These are phyloP conservation scores for Leucophenga varia DNA, from an alignment of 1,140 invertebrate genomes.

Conservation along the genomic window DNA sequence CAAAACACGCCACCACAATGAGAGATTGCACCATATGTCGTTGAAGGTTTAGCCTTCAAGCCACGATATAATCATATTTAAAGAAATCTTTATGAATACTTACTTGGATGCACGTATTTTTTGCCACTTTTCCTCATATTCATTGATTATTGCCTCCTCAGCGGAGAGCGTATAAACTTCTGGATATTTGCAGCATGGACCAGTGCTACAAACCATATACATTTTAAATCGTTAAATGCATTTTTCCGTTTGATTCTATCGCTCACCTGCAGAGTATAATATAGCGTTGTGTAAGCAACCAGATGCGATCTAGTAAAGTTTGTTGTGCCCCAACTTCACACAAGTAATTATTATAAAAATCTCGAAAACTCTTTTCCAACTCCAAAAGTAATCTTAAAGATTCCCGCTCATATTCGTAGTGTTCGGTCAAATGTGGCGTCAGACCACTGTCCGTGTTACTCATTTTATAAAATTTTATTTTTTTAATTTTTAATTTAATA, in stretches of 20 bases:
- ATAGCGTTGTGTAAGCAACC: conserved; percentile 35
- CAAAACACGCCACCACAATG: too few relatives aligned
- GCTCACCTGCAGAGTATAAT: conserved; percentile 32
- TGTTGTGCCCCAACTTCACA: conserved; percentile 29
- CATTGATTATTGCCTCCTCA: conserved; percentile 37
- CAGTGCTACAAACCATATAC: background rate
- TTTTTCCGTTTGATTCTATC: too few relatives aligned
- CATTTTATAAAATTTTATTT: too few relatives aligned
- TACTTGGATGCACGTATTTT: conserved; percentile 28
- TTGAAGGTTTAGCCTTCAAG: too few relatives aligned
- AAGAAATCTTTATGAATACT: too few relatives aligned
- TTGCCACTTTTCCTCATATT: conserved; percentile 39
- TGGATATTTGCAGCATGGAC: conserved; percentile 31
- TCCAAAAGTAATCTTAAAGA: conserved; percentile 20
- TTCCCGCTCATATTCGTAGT: conserved; percentile 33
- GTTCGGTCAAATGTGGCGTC: conserved; percentile 24
- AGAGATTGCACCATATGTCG: too few relatives aligned
- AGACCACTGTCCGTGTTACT: too few relatives aligned
- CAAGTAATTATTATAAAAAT: conserved; percentile 20
- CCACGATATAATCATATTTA: too few relatives aligned
- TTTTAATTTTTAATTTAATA: too few relatives aligned
- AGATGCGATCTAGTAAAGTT: conserved; percentile 28
- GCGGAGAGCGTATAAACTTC: conserved; percentile 39
- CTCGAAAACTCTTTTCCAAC: conserved; percentile 17
- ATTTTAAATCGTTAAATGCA: too few relatives aligned